Percentiles rank a stretch among this genome's conserved stretches.
These are phyloP conservation scores for Morinoia aosen DNA, from an alignment of 2,888 invertebrate species.

Conservation along the genomic window DNA sequence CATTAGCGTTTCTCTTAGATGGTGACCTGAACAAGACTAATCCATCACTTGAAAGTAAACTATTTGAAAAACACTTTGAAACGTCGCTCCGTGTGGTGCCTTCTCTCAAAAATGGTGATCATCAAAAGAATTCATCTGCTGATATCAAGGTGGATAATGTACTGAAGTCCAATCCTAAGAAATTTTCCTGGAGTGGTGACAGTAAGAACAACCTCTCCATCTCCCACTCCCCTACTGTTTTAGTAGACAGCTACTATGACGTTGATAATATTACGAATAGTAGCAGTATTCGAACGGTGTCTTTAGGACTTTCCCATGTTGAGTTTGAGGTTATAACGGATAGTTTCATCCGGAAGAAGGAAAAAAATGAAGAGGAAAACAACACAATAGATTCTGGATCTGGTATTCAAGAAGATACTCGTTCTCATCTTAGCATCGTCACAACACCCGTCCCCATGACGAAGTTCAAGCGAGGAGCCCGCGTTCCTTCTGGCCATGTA, in stretches of 20 bases:
- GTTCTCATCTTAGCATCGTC: neutral
- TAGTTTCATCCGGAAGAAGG: neutral
- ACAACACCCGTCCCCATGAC: neutral
- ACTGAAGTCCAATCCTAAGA: neutral
- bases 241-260: neutral
- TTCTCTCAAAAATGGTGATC: neutral
- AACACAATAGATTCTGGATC: neutral
- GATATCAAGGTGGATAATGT: neutral
- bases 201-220: neutral
- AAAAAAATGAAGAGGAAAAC: neutral
- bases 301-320: neutral
- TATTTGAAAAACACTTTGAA: neutral
- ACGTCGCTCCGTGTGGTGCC: neutral
- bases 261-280: neutral
- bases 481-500: neutral
- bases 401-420: neutral
- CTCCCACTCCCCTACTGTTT: neutral
- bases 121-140: neutral
- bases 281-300: neutral
- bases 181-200: neutral
- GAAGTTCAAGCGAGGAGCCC: slow-evolving; percentile 12
- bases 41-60: neutral
- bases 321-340: neutral
- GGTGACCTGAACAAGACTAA: neutral
- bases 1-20: neutral